A percentile compares a stretch with the other conserved stretches of the same genome.
Evolutionary conservation across 2,888 invertebrate species (phyloP).

Genomic region (Meiosimyza decipiens): DNA sequence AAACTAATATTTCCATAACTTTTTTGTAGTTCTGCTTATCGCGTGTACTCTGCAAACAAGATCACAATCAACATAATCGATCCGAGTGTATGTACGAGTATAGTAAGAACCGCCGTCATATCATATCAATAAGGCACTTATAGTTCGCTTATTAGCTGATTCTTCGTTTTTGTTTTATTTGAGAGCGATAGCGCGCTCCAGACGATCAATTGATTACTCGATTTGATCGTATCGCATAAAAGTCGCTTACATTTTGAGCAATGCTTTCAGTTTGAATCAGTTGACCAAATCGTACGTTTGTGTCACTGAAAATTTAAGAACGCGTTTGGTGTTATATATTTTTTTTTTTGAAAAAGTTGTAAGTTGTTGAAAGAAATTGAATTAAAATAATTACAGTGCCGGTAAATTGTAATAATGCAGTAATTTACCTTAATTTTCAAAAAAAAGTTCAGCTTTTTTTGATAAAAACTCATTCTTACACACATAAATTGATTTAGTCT

Average conservation of each 20-base stretch:
- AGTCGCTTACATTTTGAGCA: background rate
- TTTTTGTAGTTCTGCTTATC: background rate
- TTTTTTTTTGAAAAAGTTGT: background rate
- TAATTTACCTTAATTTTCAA: no score
- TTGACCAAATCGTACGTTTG: slow-evolving; percentile 18
- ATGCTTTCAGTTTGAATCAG: slow-evolving; percentile 15
- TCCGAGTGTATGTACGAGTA: background rate
- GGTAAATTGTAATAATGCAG: background rate
- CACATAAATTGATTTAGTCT: no score
- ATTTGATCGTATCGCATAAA: slow-evolving; percentile 17
- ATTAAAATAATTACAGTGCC: background rate
- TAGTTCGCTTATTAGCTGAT: background rate
- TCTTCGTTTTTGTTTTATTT: background rate
- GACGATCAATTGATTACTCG: background rate
- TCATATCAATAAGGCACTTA: background rate
- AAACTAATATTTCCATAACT: background rate
- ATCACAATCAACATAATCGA: background rate
- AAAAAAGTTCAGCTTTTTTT: no score
- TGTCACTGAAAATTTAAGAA: background rate
- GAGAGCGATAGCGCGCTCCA: no score
- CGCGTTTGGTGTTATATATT: background rate
- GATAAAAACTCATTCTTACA: no score
- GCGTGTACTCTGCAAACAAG: background rate
- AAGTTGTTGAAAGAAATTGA: background rate
- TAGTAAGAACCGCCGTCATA: background rate